These are phyloP conservation scores for Dastarcus helophoroides DNA, from an alignment of 2,888 invertebrate genomes.

Conservation along the genomic window DNA sequence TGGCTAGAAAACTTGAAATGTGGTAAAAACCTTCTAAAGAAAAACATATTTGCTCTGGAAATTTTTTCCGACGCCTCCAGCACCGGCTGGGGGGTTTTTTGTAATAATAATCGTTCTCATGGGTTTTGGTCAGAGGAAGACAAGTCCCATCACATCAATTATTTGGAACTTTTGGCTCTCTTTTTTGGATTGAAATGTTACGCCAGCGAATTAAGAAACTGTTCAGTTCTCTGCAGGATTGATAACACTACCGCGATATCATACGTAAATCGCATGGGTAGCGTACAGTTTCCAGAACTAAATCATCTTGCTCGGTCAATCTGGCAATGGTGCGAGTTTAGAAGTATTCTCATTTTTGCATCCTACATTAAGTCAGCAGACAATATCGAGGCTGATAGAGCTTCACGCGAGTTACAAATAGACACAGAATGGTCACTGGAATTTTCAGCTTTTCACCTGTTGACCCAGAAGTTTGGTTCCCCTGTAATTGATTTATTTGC, in stretches of 20 bases:
- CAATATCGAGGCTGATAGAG: conserved; percentile 14
- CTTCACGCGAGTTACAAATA: conserved; percentile 8
- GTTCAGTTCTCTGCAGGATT: conserved; percentile 1
- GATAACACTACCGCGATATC: conserved; percentile 15
- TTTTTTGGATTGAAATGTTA: conserved; percentile 4
- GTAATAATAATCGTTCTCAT: neutral
- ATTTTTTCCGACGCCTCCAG: conserved; percentile 2
- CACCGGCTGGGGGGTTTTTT: conserved; percentile 3
- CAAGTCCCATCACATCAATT: conserved; percentile 1
- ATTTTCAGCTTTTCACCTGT: conserved; percentile 8
- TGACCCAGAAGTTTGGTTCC: conserved; percentile 7
- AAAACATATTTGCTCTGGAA: no score
- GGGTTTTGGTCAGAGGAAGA: conserved; percentile 4
- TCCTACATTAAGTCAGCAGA: conserved; percentile 16
- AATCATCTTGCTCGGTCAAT: conserved; percentile 16
- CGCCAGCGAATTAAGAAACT: conserved; percentile 1
- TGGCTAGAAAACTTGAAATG: conserved; percentile 4
- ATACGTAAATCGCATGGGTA: conserved; percentile 15
- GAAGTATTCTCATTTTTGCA: conserved; percentile 14
- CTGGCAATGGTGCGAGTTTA: conserved; percentile 16
- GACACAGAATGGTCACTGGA: conserved; percentile 13
- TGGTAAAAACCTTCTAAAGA: no score
- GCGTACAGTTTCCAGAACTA: conserved; percentile 14
- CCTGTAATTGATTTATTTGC: conserved; percentile 15
- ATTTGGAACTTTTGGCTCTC: conserved; percentile 4